A percentile compares a stretch with the other conserved stretches of the same genome.
Conservation (phyloP, 2,888 invertebrate species). For the Deilephila elpenor region DNA sequence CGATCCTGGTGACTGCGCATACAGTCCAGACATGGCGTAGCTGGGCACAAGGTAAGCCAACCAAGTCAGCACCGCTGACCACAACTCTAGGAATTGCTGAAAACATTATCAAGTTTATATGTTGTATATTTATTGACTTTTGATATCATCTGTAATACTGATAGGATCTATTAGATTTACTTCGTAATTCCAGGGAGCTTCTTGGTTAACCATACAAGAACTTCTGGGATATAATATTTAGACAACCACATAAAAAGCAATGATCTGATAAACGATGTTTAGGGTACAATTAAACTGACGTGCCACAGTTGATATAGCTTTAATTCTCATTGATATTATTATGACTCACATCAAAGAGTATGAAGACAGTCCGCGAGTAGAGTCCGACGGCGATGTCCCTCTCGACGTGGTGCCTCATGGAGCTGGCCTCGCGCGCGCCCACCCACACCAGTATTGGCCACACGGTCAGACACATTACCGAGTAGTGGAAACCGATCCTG, state of each 20-base stretch:
- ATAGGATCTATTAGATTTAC: too few relatives aligned
- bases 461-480: constrained; percentile 89
- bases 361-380: constrained; percentile 91
- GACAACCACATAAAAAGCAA: too few relatives aligned
- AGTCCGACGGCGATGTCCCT: constrained; percentile 92
- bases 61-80: constrained; percentile 92
- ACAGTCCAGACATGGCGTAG: constrained; percentile 94
- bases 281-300: too few relatives aligned
- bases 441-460: constrained; percentile 91
- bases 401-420: constrained; percentile 87
- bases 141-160: too few relatives aligned
- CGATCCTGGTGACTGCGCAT: constrained; percentile 87
- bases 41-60: constrained; percentile 94
- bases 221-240: too few relatives aligned
- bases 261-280: too few relatives aligned
- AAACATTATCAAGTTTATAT: constrained; percentile 35
- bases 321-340: neutral
- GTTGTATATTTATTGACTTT: too few relatives aligned
- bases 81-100: constrained; percentile 91
- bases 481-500: constrained; percentile 84
- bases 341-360: constrained; percentile 89
- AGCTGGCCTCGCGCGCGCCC: constrained; percentile 83
- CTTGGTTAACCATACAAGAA: too few relatives aligned
- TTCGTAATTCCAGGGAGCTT: too few relatives aligned
- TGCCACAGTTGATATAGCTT: too few relatives aligned